Conservation (phyloP, 2,113 vertebrate species). For the Gopherus evgoodei region DNA sequence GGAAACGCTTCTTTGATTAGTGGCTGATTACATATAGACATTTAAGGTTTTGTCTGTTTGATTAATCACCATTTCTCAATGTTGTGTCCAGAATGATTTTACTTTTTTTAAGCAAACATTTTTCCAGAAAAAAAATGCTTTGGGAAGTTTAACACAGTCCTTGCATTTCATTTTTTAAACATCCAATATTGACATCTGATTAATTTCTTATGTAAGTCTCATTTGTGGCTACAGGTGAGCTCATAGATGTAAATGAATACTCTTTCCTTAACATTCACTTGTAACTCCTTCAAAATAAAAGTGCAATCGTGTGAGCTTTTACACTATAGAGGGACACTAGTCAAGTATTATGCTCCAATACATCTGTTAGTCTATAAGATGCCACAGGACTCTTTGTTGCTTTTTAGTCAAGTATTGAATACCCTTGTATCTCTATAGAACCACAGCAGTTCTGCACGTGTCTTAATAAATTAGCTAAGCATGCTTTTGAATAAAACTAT, state of each 20-base stretch:
- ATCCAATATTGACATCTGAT: not conserved
- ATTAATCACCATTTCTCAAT: no score
- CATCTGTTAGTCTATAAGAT: no score
- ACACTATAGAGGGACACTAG: not conserved
- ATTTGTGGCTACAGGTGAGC: not conserved
- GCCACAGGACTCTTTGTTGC: no score
- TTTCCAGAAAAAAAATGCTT: not conserved
- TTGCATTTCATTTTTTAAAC: not conserved
- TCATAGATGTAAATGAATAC: not conserved
- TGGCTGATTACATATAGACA: not conserved
- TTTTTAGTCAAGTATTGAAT: not conserved
- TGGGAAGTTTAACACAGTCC: not conserved
- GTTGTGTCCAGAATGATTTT: no score
- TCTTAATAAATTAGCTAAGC: not conserved
- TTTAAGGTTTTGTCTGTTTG: not conserved
- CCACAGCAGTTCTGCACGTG: fast-evolving
- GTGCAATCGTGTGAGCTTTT: not conserved
- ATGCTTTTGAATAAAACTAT: not conserved
- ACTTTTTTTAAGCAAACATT: no score
- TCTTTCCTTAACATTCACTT: not conserved
- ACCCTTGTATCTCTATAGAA: not conserved
- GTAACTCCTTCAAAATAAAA: not conserved
- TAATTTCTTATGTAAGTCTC: not conserved
- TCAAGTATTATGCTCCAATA: not conserved
- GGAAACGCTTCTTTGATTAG: not conserved